Conservation (phyloP, 2,113 vertebrate genomes). For the Pollimyrus isidori region DNA sequence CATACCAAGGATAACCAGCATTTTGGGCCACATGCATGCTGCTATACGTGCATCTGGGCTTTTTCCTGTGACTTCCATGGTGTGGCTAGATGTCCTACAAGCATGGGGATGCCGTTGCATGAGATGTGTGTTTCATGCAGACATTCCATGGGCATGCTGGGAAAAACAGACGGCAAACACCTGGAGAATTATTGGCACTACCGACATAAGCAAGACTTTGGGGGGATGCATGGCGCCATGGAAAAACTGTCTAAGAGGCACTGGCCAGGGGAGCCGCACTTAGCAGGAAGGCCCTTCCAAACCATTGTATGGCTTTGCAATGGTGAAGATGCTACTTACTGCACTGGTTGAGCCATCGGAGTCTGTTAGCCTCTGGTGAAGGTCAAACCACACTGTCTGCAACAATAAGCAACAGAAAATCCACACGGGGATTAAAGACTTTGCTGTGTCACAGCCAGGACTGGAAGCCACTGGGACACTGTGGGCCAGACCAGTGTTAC, state of each 20-base stretch:
- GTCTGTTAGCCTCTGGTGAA: constrained; percentile 89
- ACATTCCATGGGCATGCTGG: neutral
- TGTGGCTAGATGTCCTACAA: neutral
- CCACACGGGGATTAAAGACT: constrained; percentile 44
- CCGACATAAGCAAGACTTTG: neutral
- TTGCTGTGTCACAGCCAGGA: neutral
- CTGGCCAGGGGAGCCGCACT: neutral
- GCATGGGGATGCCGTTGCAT: neutral
- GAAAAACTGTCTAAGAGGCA: neutral
- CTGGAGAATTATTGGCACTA: neutral
- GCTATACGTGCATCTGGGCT: neutral
- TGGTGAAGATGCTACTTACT: constrained; percentile 62
- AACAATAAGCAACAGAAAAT: constrained; percentile 48
- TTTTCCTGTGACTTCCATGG: neutral
- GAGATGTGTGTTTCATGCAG: neutral
- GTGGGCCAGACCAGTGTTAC: neutral
- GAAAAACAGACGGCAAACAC: neutral
- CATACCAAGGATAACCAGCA: neutral
- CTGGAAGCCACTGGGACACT: neutral
- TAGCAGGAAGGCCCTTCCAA: neutral
- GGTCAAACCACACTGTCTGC: constrained; percentile 91
- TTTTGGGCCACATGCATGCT: neutral
- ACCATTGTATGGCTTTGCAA: neutral
- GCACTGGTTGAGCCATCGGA: constrained; percentile 72
- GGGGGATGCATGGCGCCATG: neutral